Evolutionary conservation across 1,140 invertebrate species (phyloP).

Genomic region (Panagrolaimus sp.): DNA sequence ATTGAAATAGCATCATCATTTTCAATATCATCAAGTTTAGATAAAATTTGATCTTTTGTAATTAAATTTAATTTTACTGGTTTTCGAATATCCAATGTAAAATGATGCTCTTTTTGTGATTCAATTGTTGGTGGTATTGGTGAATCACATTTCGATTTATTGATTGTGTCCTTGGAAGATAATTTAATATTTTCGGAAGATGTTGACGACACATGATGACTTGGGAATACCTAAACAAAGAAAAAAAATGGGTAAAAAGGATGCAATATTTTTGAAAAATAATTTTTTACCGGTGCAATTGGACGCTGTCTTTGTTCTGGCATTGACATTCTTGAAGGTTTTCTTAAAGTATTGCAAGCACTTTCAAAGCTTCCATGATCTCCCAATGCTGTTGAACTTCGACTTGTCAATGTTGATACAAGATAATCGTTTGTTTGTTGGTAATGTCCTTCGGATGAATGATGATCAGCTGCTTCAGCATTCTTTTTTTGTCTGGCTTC

Average conservation of each 20-base stretch:
- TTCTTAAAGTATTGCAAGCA: neutral
- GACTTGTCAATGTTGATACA: neutral
- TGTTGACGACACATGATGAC: neutral
- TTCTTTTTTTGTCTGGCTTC: slow-evolving; percentile 2
- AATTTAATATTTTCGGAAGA: too few relatives aligned
- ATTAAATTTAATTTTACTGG: neutral
- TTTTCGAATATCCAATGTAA: neutral
- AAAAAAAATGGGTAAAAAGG: slow-evolving; percentile 3
- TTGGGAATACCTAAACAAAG: slow-evolving; percentile 12
- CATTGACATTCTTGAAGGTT: slow-evolving; percentile 11
- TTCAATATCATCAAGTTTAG: slow-evolving; percentile 1
- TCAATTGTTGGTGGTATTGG: too few relatives aligned
- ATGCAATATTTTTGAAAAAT: too few relatives aligned
- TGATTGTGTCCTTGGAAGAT: too few relatives aligned
- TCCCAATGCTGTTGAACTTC: neutral
- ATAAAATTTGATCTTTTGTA: slow-evolving; percentile 1
- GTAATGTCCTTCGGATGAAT: too few relatives aligned
- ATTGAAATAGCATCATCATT: neutral
- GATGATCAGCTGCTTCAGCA: too few relatives aligned
- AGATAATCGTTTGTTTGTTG: neutral
- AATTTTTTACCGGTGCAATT: neutral
- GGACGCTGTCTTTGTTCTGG: neutral
- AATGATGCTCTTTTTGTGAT: too few relatives aligned
- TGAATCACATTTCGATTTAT: too few relatives aligned
- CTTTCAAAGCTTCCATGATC: slow-evolving; percentile 4